Conservation (phyloP, 2,113 vertebrate genomes). For the Phocoena phocoena region DNA sequence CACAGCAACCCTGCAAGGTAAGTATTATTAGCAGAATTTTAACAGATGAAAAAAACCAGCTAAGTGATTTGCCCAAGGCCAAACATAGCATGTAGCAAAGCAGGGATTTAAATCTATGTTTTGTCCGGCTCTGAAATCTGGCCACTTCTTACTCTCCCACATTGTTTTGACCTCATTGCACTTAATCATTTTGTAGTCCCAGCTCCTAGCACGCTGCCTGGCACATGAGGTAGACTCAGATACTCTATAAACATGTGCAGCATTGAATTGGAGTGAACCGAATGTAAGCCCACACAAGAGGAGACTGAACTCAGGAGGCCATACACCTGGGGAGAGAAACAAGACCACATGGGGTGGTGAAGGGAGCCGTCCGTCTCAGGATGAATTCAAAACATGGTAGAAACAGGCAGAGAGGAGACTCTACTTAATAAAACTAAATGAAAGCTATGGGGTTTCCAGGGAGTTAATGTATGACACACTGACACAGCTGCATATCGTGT, state of each 20-base stretch:
- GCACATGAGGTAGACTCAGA: background rate
- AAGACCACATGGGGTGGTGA: background rate
- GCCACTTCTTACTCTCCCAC: background rate
- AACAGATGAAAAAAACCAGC: constrained; percentile 44
- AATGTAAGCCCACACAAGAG: background rate
- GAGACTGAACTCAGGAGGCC: background rate
- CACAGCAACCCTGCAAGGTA: constrained; percentile 71
- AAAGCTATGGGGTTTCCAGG: constrained; percentile 54
- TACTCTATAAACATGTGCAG: background rate
- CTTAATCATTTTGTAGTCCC: background rate
- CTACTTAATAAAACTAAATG: constrained; percentile 65
- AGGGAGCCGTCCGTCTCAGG: constrained; percentile 1
- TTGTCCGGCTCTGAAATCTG: background rate
- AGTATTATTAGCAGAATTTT: constrained; percentile 71
- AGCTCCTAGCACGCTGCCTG: background rate
- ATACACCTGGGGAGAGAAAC: background rate
- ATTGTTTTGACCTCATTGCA: background rate
- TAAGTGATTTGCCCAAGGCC: constrained; percentile 60
- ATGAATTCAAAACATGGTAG: constrained; percentile 21
- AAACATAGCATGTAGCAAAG: background rate
- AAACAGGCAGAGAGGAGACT: constrained; percentile 39
- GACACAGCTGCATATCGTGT: constrained; percentile 61
- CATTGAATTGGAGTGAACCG: background rate
- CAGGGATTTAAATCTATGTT: background rate
- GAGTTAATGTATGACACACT: constrained; percentile 52